Base-by-base conservation (phyloP, 92 coral and sea anemone genomes). In the Palythoa grandis region DNA sequence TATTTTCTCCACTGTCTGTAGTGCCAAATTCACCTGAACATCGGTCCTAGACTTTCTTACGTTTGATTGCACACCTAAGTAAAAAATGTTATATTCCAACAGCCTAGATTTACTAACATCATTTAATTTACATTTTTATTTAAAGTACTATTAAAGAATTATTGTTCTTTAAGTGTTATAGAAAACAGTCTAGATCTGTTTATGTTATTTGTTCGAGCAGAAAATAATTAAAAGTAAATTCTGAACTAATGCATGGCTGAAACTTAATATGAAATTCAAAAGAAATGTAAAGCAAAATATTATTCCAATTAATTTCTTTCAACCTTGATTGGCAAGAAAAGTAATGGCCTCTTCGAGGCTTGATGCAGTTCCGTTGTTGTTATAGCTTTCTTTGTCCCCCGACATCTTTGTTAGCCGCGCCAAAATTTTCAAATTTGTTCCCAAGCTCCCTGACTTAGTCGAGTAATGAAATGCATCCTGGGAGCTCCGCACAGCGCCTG, bases 401-500 rank as follows among this genome's bases (percentile, higher is more conserved):
- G 16, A 43, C 85, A 78, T 78, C 9, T 20, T 50, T 12, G 25
- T 29, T 89, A 74, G 87, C 78, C 90, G 98, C 98, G 98, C 95
- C 95, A 92, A 94, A 19, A 88, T 78, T 54, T 90, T 94, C 87
- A 87, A 92, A 88, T 86, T 43, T 61, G 15, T 24, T 74, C 89
- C 95, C 93, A 92, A 92, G 72, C 11, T 53, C 65, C 29, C 87
- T 69, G 19, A 57, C 52, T 0, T 29, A 29, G 35, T 29, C 35
- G 35, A 29, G 0, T n/a, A n/a, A n/a, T 29, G 35, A 29, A 75
- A 25, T 66, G 76, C 82, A 58, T 65, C 83, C 52, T 52, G 72
- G 43, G 85, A 57, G 3, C 20, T 50, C 15, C 2, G 15, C 14
- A 75, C 84, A 23, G 68, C 87, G 88, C 91, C 93, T 83, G 88